These are phyloP conservation scores for Crotalus tigris DNA, from an alignment of 2,113 vertebrate genomes.

Conservation along the genomic window DNA sequence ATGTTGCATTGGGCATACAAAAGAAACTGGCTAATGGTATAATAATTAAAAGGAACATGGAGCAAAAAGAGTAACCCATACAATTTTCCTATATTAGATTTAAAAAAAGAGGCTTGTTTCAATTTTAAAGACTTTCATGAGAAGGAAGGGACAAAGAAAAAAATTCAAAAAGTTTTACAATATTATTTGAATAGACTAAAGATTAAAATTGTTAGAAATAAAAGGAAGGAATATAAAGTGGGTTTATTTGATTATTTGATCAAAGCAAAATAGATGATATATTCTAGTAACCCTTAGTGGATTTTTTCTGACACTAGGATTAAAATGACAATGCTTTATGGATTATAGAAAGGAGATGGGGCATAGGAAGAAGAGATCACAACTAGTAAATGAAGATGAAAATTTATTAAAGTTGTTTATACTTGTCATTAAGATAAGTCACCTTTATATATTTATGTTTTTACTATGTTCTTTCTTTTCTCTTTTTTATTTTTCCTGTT, in stretches of 20 bases:
- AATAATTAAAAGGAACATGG: not conserved
- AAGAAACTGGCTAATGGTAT: not conserved
- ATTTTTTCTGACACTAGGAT: not conserved
- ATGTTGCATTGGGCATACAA: not conserved
- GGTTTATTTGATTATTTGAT: not conserved
- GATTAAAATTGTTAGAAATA: not conserved
- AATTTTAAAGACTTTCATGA: not conserved
- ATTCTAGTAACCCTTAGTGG: not conserved
- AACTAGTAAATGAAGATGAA: not conserved
- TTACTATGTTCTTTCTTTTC: not conserved
- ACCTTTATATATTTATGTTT: not conserved
- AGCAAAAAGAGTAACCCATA: not conserved
- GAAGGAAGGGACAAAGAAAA: not conserved
- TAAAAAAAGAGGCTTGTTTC: not conserved
- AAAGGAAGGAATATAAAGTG: not conserved
- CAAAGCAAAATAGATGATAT: not conserved
- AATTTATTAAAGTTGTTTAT: not conserved
- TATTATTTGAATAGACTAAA: not conserved
- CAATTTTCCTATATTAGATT: not conserved
- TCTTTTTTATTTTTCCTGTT: not conserved
- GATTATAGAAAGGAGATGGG: not conserved
- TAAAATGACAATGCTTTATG: not conserved
- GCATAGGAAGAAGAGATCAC: not conserved
- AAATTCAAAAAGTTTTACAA: not conserved
- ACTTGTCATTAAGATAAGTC: not conserved